Conservation (phyloP, 2,113 vertebrate species). For the Cavia porcellus region DNA sequence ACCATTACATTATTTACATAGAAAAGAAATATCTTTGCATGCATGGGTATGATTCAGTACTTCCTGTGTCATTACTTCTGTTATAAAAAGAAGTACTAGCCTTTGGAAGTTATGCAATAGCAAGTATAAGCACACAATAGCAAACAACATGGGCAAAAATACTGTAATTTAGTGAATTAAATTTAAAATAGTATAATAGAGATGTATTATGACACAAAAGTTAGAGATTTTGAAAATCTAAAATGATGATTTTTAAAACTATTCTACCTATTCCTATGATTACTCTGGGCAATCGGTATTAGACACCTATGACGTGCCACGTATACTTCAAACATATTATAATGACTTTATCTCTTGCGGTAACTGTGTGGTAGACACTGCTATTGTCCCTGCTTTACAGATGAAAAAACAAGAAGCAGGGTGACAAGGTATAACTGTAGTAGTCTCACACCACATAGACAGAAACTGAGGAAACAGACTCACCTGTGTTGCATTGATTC, state of each 20-base stretch:
- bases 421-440: background rate
- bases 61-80: background rate
- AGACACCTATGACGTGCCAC: background rate
- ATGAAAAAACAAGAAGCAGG: background rate
- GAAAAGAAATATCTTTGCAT: background rate
- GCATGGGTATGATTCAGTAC: background rate
- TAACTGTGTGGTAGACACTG: background rate
- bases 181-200: background rate
- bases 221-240: background rate
- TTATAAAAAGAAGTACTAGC: background rate
- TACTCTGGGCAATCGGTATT: background rate
- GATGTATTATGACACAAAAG: background rate
- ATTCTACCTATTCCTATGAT: background rate
- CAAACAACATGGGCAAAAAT: background rate
- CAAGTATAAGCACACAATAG: background rate
- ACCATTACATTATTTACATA: background rate
- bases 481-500: background rate
- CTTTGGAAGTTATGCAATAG: background rate
- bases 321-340: background rate
- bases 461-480: background rate
- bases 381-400: background rate
- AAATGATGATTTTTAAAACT: background rate
- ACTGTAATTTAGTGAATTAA: background rate
- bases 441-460: background rate
- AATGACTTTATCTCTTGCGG: background rate